These are phyloP conservation scores for Crotalus adamanteus DNA, from an alignment of 2,797 vertebrate genomes.

Conservation along the genomic window DNA sequence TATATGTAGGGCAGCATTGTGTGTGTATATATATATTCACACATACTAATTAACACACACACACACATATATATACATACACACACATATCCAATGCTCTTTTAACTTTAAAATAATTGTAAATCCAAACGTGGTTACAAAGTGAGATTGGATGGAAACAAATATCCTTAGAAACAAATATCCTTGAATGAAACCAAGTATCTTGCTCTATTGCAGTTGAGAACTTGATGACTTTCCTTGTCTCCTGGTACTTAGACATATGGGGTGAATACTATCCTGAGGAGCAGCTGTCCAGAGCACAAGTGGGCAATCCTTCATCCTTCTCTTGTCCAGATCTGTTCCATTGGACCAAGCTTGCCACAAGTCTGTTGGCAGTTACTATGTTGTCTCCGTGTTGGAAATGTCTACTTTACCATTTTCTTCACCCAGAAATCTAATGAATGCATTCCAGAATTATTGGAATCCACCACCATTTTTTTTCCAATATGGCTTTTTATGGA, in stretches of 20 bases:
- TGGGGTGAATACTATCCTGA: not conserved
- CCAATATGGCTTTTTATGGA: not conserved
- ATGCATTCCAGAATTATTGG: not conserved
- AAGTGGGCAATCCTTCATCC: not conserved
- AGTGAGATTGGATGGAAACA: too few relatives aligned
- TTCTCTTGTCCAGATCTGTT: not conserved
- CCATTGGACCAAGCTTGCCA: not conserved
- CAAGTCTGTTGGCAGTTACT: not conserved
- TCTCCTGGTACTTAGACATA: not conserved
- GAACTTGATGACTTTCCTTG: not conserved
- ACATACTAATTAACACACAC: too few relatives aligned
- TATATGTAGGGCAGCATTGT: too few relatives aligned
- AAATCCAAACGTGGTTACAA: too few relatives aligned
- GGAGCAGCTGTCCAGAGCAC: not conserved
- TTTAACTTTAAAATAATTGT: too few relatives aligned
- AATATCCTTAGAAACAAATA: too few relatives aligned
- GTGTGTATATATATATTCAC: too few relatives aligned
- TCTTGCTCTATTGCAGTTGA: not conserved
- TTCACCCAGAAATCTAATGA: not conserved
- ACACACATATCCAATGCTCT: too few relatives aligned
- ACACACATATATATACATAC: too few relatives aligned
- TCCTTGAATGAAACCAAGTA: too few relatives aligned
- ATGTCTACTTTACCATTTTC: not conserved
- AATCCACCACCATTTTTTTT: not conserved
- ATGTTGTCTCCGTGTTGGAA: not conserved